Percentiles rank a stretch among this genome's conserved stretches.
Evolutionary conservation across 2,888 invertebrate species (phyloP).

Genomic region (Caenorhabditis sp.): DNA sequence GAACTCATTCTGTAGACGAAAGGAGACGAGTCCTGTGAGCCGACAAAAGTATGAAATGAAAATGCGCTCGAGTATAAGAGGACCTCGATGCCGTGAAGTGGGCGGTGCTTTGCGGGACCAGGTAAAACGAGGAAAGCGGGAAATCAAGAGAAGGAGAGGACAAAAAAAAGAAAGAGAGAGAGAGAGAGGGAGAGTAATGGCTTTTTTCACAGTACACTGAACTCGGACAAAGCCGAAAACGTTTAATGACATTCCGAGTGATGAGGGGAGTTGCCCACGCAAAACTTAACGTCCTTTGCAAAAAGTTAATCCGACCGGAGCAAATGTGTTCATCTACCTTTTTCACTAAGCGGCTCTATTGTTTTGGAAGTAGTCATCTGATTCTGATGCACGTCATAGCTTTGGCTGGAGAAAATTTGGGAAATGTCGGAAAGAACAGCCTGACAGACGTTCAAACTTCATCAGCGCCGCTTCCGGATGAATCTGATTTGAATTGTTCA

Average conservation of each 20-base stretch:
- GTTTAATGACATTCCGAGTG: constrained; percentile 30
- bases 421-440: no score
- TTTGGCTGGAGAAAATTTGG: no score
- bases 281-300: constrained; percentile 46
- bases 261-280: constrained; percentile 43
- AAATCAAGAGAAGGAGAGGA: constrained; percentile 29
- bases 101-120: constrained; percentile 31
- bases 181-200: constrained; percentile 2
- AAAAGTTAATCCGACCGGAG: constrained; percentile 48
- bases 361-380: constrained; percentile 31
- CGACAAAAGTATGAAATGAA: constrained; percentile 44
- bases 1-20: constrained; percentile 30
- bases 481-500: no score
- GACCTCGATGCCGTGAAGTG: constrained; percentile 3
- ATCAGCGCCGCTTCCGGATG: no score
- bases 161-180: background rate
- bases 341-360: constrained; percentile 5
- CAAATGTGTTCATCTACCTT: constrained; percentile 42
- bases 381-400: constrained; percentile 22
- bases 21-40: constrained; percentile 15
- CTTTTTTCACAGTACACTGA: constrained; percentile 48
- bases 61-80: constrained; percentile 21
- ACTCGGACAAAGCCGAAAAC: constrained; percentile 32
- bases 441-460: no score
- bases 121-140: constrained; percentile 17